Conservation (phyloP, 2,113 vertebrate species). For the Neolamprologus brichardi region DNA sequence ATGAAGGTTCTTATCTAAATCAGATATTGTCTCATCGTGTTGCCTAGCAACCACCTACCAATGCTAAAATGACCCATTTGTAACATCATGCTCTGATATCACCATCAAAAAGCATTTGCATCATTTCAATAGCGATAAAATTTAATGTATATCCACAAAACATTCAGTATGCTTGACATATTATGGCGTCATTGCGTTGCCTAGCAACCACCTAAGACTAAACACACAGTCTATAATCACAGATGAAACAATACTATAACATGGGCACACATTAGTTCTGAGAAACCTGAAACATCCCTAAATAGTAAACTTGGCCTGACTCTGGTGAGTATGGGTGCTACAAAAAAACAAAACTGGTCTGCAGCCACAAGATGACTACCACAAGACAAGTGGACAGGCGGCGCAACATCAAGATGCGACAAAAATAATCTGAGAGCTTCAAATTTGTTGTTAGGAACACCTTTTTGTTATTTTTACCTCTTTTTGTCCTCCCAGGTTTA, state of each 20-base stretch:
- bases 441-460: background rate
- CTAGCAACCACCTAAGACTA: background rate
- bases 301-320: background rate
- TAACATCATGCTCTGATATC: background rate
- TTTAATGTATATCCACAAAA: background rate
- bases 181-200: background rate
- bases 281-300: background rate
- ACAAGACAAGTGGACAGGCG: background rate
- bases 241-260: background rate
- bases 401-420: background rate
- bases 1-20: background rate
- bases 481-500: background rate
- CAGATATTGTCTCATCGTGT: background rate
- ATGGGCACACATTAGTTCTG: background rate
- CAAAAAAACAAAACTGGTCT: background rate
- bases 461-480: background rate
- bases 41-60: background rate
- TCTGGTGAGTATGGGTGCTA: background rate
- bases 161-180: background rate
- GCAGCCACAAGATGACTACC: background rate
- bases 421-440: background rate
- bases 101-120: background rate
- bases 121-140: background rate
- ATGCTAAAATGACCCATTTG: background rate
- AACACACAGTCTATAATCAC: background rate